Evolutionary conservation across 2,113 vertebrate species (phyloP), one percentile per base, ranked within the genome.

Genomic region (Cyphomyrus discorhynchus): DNA sequence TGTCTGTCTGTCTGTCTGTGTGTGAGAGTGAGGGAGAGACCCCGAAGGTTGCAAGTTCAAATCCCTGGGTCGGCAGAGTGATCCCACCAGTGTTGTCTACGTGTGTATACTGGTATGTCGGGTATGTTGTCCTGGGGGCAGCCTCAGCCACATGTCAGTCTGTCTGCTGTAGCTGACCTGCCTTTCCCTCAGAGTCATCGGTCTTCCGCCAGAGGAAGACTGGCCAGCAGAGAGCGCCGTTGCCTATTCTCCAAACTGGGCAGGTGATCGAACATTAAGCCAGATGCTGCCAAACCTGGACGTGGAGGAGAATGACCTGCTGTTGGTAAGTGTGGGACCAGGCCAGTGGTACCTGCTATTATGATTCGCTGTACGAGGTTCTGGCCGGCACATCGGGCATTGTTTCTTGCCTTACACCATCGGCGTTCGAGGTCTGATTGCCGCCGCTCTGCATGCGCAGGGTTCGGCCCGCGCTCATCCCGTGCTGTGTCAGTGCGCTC

Each of bases 161-260:
- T 82, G 27, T 84, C 89, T 24, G 47, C 3, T 86, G 31, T 17
- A 49, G 46, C 42, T 90, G n/a, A 31, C 9, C 58, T 17, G 31
- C 5, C 31, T 24, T 89, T 62, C 50, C 85, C 6, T 74, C 91
- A 96, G 96, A 91, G 90, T 95, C 77, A 94, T 95, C 9, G 96
- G 95, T 31, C 92, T 96, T 77, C 96, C 95, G 35, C 5, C 35
- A 4, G 86, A 95, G 89, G 94, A 95, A 21, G 95, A 96, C 84
- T 96, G 96, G 96, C 96, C 96, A 0, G 47, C 39, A 0, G 93
- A 95, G 90, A 95, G 94, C 86, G 93, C 94, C 0, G 31, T 96
- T 47, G 50, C 90, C 0, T 95, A 95, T 92, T 93, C 93, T 0
- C 53, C 88, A 86, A 58, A 0, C 87, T 94, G 93, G 94, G 92